Conservation (phyloP, 2,888 invertebrate species). For the Chalcosyrphus nemorum region DNA sequence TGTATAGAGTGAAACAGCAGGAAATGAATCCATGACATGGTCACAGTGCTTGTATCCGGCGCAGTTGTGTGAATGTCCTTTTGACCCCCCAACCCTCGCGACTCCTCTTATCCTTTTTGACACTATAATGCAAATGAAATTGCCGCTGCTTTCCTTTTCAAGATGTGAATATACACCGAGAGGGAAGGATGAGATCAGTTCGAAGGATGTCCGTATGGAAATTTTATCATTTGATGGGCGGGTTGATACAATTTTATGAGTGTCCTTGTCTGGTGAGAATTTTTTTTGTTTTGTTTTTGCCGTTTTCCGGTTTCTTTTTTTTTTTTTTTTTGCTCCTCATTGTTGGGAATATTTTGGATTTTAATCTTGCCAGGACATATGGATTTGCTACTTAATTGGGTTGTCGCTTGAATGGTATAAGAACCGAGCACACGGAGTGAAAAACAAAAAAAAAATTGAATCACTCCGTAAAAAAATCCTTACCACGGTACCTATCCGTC, state of each 20-base stretch:
- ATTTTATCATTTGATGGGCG: conserved; percentile 64
- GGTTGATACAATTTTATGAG: conserved; percentile 61
- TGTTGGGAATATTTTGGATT: not conserved
- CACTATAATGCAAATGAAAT: conserved; percentile 64
- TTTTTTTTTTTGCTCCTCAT: not conserved
- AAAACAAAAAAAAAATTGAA: conserved; percentile 1
- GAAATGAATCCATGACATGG: conserved; percentile 67
- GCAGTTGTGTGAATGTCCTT: conserved; percentile 38
- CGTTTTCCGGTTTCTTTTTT: too few relatives aligned
- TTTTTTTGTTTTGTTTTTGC: not conserved
- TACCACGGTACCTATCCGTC: not conserved
- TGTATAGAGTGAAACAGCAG: conserved; percentile 40
- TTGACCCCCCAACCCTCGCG: conserved; percentile 29
- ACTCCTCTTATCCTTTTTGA: conserved; percentile 34
- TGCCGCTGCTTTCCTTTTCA: conserved; percentile 52
- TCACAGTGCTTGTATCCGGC: conserved; percentile 53
- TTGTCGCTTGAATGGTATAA: not conserved
- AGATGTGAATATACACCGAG: conserved; percentile 36
- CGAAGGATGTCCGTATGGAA: conserved; percentile 59
- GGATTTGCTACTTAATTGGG: conserved; percentile 32
- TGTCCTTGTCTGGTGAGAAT: conserved; percentile 24
- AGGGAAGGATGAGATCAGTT: conserved; percentile 28
- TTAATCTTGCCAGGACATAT: not conserved
- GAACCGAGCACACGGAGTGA: not conserved
- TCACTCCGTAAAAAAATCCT: not conserved